Percentiles rank a stretch among this genome's conserved stretches.
phyloP scores from a whole-genome alignment of 2,888 invertebrate genomes.

The Carterocephalus palaemon region DNA sequence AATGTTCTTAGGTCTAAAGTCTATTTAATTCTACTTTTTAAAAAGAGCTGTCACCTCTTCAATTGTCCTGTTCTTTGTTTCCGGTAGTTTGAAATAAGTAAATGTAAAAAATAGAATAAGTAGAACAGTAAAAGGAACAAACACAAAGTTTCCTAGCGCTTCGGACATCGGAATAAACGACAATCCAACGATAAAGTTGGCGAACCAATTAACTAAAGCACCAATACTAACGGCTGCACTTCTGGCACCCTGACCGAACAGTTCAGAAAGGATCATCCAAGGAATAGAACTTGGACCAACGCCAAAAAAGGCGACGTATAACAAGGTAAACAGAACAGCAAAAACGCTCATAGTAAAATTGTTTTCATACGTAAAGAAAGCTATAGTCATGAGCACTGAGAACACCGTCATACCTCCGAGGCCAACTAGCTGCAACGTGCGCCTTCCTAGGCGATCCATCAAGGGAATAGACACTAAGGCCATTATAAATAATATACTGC shows the following conservation, averaged over 20 bases:
- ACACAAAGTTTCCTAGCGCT: constrained; percentile 62
- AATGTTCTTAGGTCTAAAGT: constrained; percentile 42
- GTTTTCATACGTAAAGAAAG: constrained; percentile 63
- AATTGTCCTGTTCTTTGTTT: constrained; percentile 73
- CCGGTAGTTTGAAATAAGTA: constrained; percentile 69
- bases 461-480: constrained; percentile 86
- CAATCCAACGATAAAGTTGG: constrained; percentile 74
- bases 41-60: constrained; percentile 75
- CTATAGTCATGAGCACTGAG: constrained; percentile 83
- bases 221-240: constrained; percentile 74
- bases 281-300: constrained; percentile 75
- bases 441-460: constrained; percentile 84
- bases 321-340: constrained; percentile 68
- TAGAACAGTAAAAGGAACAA: constrained; percentile 67
- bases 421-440: constrained; percentile 84
- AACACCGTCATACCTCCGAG: constrained; percentile 86
- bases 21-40: constrained; percentile 50
- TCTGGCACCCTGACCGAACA: constrained; percentile 71
- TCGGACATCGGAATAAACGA: constrained; percentile 62
- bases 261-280: constrained; percentile 75
- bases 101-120: constrained; percentile 68
- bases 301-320: constrained; percentile 74
- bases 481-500: constrained; percentile 85
- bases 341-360: constrained; percentile 69
- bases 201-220: constrained; percentile 73